Evolutionary conservation across 2,113 vertebrate species (phyloP), one percentile per base, ranked within the genome.

Genomic region (Zonotrichia leucophrys): DNA sequence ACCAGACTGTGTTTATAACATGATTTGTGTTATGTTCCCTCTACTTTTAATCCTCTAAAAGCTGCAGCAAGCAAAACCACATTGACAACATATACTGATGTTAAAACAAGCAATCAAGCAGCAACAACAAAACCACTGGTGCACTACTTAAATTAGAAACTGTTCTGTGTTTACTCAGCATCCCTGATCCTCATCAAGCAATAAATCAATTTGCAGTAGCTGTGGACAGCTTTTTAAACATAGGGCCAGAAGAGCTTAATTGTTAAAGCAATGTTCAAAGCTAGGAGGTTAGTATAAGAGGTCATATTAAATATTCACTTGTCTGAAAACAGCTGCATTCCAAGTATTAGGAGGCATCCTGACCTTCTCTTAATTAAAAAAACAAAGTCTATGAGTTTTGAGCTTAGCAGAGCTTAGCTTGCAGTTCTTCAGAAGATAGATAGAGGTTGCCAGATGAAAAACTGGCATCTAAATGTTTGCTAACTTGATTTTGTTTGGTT

Each of bases 171-270:
- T 97, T 97, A 68, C 91, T 97, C 92, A 95, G 96, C 90, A 97
- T 83, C 91, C 64, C 88, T 92, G 70, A 89, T 92, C 66, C 86
- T 87, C 94, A 89, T 92, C 77, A 81, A 81, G 88, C 88, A 94
- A 97, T 96, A 97, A 96, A 97, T 96, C 95, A 97, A 97, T 96
- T 87, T 90, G 82, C 83, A 94, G 90, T 90, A 97, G 94, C 89
- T 86, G 86, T 77, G 78, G 95, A 97, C 87, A 97, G 95, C 83
- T 97, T 95, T 96, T 96, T 95, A 96, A 97, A 97, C 95, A 82
- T 28, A 93, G 42, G 44, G 58, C 90, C 88, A 96, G 96, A 89
- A 89, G 10, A 93, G 56, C 94, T 95, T 97, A 95, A 93, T 89
- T 94, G 94, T 94, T 90, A 87, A 92, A 96, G 82, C 68, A 87